Percentiles rank a stretch among this genome's conserved stretches.
phyloP scores from a whole-genome alignment of 2,888 invertebrate genomes.

The Celastrina argiolus region DNA sequence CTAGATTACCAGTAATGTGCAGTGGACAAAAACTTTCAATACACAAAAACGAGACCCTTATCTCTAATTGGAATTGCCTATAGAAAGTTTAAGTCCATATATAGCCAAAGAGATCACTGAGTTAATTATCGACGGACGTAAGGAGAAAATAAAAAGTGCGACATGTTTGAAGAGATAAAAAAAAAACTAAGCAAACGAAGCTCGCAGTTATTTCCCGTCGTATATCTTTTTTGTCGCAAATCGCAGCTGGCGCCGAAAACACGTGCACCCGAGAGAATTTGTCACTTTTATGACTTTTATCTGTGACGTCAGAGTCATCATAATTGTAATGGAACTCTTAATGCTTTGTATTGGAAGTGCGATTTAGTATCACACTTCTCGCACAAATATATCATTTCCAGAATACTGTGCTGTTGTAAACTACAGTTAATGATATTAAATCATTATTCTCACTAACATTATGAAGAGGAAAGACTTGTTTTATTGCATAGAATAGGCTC shows the following conservation, averaged over 20 bases:
- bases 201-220: constrained; percentile 68
- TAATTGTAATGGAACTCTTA: neutral
- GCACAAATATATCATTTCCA: too few relatives aligned
- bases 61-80: neutral
- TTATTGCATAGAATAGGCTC: too few relatives aligned
- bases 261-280: constrained; percentile 26
- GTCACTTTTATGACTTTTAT: constrained; percentile 26
- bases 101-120: constrained; percentile 30
- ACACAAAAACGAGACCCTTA: constrained; percentile 31
- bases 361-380: too few relatives aligned
- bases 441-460: too few relatives aligned
- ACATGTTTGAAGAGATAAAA: constrained; percentile 38
- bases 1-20: neutral
- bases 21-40: neutral
- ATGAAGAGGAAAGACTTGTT: too few relatives aligned
- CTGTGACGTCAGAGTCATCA: neutral
- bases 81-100: constrained; percentile 24
- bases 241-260: constrained; percentile 52
- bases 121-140: constrained; percentile 33
- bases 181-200: constrained; percentile 60
- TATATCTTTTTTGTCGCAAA: constrained; percentile 63
- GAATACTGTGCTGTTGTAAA: neutral
- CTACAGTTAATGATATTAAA: too few relatives aligned
- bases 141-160: constrained; percentile 35
- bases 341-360: neutral